Evolutionary conservation across 2,797 vertebrate genomes (phyloP).

Genomic region (Avahi laniger): DNA sequence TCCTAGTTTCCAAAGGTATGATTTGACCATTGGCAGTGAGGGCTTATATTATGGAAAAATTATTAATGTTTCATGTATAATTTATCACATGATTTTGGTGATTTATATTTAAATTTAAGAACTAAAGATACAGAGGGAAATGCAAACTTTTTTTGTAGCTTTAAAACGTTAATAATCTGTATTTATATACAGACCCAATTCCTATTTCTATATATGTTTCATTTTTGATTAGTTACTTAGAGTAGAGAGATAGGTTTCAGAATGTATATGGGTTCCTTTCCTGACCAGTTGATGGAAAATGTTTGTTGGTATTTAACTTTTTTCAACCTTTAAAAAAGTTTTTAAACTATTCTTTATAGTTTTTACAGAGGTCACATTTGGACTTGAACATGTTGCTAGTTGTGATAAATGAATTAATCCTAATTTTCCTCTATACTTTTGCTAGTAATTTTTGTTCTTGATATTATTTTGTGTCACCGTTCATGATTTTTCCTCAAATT

Average conservation of each 20-base stretch:
- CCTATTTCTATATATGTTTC: not conserved
- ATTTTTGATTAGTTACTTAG: not conserved
- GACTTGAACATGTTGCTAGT: not conserved
- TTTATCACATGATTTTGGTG: not conserved
- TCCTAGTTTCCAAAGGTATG: not conserved
- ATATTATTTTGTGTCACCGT: not conserved
- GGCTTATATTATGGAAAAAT: not conserved
- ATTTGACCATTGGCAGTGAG: not conserved
- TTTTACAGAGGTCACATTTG: not conserved
- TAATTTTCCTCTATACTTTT: not conserved
- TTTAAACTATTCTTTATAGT: not conserved
- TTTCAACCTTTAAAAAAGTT: not conserved
- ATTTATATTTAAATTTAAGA: constrained; percentile 24
- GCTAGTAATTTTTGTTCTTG: not conserved
- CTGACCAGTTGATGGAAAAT: not conserved
- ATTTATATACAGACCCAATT: not conserved
- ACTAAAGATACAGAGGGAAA: not conserved
- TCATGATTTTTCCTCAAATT: not conserved
- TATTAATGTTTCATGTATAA: not conserved
- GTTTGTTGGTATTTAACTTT: constrained; percentile 15
- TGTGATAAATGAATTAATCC: constrained; percentile 3
- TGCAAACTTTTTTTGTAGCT: not conserved
- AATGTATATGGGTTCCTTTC: not conserved
- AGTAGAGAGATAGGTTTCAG: constrained; percentile 11
- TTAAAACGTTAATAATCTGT: not conserved